Percentiles rank a stretch among this genome's conserved stretches.
Conservation (phyloP, 2,113 vertebrate species). For the Poeciliopsis prolifica region DNA sequence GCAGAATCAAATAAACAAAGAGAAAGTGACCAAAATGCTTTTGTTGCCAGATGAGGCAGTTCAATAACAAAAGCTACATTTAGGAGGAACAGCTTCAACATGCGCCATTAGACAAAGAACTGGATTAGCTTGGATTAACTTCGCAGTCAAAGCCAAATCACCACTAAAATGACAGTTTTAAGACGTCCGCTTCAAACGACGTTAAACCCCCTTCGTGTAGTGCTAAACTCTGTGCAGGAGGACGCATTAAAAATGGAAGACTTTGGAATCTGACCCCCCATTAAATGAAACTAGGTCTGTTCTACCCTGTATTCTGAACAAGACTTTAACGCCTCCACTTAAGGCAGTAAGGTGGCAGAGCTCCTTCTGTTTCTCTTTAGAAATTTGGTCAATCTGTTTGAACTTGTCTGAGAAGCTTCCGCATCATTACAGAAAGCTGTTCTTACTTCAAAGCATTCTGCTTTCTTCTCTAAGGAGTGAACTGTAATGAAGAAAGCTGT, state of each 20-base stretch:
- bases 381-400: background rate
- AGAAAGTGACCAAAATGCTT: background rate
- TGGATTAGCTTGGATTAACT: background rate
- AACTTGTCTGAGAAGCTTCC: too few species aligned
- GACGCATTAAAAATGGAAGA: conserved; percentile 65
- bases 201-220: conserved; percentile 34
- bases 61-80: background rate
- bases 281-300: conserved; percentile 37
- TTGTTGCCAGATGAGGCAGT: background rate
- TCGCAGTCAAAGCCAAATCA: background rate
- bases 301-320: background rate
- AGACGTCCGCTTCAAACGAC: conserved; percentile 29
- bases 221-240: conserved; percentile 37
- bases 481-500: background rate
- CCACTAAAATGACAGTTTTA: conserved; percentile 21
- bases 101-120: background rate
- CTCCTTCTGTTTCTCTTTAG: background rate
- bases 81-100: background rate
- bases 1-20: background rate
- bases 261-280: conserved; percentile 29
- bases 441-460: too few species aligned
- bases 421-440: too few species aligned
- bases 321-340: background rate
- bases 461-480: background rate
- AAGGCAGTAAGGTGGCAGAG: background rate